Evolutionary conservation across 2,888 invertebrate species (phyloP), one percentile per base, ranked within the genome.

Genomic region (Ophion ellenae): DNA sequence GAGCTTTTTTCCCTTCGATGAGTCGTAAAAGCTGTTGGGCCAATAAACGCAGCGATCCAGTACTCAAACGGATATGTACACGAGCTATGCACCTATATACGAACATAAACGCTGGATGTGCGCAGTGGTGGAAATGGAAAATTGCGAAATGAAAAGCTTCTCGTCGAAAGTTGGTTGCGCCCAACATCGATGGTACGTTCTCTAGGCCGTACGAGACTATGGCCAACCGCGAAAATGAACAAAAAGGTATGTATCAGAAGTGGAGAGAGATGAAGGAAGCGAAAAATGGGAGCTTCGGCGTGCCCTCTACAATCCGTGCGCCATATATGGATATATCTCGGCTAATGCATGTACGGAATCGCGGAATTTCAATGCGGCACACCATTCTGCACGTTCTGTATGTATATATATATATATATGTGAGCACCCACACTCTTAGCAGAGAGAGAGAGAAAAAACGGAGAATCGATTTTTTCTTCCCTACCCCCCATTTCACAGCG

Each of bases 101-200:
- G 0, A 24, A 32, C 28, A 20, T 59, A 64, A 81, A 69, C 32
- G n/a, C 47, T 57, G 69, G 36, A 53, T 32, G 61, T 14, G 32
- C n/a, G 11, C 66, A 69, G 69, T 40, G n/a, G 17, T 10, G 57
- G 78, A 47, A 78, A 82, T 82, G 20, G 75, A 85, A 85, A 85
- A 82, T 79, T 36, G 74, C 36, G 61, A 85, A 85, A 85, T 82
- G 85, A 82, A 79, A 85, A 85, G 85, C 78, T 79, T 63, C 63
- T 10, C 67, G 66, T 20, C 64, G 70, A 78, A 82, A 82, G 81
- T 81, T 81, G 76, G 84, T 78, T 81, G 47, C 28, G 64, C 63
- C 28, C 45, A 70, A 64, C 85, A 66, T 47, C 78, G 81, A 85
- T 79, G 77, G 69, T 63, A 53, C 11, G 78, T 59, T 24, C 70